These are phyloP conservation scores for Ophioderma brevispina DNA, from an alignment of 35 echinoderm and acorn worm species.

Conservation along the genomic window DNA sequence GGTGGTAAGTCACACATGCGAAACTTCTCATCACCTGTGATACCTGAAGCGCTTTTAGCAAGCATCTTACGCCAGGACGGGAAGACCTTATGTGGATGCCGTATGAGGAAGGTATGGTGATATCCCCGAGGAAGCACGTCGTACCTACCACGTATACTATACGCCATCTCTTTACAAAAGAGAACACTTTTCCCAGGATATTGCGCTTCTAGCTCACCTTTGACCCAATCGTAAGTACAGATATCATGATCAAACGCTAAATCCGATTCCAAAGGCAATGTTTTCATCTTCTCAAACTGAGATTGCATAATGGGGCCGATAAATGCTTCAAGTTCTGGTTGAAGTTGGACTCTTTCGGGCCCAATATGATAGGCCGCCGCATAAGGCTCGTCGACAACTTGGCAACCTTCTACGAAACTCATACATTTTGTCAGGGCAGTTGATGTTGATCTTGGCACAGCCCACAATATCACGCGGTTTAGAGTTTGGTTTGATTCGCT, in stretches of 20 bases:
- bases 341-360: not conserved
- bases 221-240: conserved; percentile 17
- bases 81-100: conserved; percentile 45
- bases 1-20: not conserved
- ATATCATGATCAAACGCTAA: not conserved
- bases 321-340: not conserved
- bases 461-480: conserved; percentile 16
- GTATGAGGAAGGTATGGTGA: conserved; percentile 58
- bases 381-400: conserved; percentile 32
- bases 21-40: conserved; percentile 6
- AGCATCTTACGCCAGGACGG: conserved; percentile 31
- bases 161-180: conserved; percentile 43
- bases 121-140: conserved; percentile 44
- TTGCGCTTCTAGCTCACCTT: conserved; percentile 15
- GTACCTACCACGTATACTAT: not conserved
- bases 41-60: not conserved
- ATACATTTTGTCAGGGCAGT: conserved; percentile 47
- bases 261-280: too few species aligned
- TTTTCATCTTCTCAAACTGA: too few species aligned
- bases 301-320: too few species aligned
- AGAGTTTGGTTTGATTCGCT: not conserved
- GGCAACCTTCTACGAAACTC: conserved; percentile 14
- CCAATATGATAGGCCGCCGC: not conserved
- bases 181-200: conserved; percentile 29
- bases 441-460: conserved; percentile 16